phyloP scores from a whole-genome alignment of 30 jellyfish, hydroid and myxozoan genomes.

The Hydractinia symbiolongicarpus region DNA sequence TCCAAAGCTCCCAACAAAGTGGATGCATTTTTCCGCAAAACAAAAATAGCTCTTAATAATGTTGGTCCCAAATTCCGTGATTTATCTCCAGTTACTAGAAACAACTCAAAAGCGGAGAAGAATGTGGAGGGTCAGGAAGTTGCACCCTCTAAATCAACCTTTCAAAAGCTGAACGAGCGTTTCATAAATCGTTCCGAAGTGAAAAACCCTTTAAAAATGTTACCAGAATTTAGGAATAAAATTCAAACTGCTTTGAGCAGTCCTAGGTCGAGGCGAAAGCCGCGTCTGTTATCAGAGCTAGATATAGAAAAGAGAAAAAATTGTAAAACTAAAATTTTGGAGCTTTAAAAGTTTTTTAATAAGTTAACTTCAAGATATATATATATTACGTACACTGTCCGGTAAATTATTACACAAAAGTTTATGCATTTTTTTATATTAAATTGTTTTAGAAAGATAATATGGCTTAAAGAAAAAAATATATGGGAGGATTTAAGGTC shows the following conservation, averaged over 20 bases:
- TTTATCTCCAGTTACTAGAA: slow-evolving; percentile 12
- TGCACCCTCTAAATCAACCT: slow-evolving; percentile 9
- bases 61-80: slow-evolving; percentile 42
- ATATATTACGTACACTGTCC: not conserved
- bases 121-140: not conserved
- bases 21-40: slow-evolving; percentile 36
- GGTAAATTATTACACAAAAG: not conserved
- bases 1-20: not conserved
- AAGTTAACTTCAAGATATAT: not conserved
- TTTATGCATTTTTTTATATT: not conserved
- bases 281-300: slow-evolving; percentile 43
- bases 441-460: too few relatives aligned
- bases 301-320: slow-evolving; percentile 50
- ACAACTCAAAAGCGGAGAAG: not conserved
- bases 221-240: slow-evolving; percentile 41
- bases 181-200: slow-evolving; percentile 40
- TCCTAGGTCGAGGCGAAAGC: slow-evolving; percentile 30
- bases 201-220: slow-evolving; percentile 15
- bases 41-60: slow-evolving; percentile 29
- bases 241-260: slow-evolving; percentile 25
- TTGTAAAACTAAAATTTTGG: slow-evolving; percentile 69
- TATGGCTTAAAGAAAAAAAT: too few relatives aligned
- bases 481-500: too few relatives aligned
- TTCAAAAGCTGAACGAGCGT: slow-evolving; percentile 26
- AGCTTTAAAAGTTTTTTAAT: slow-evolving; percentile 23